Conservation (phyloP, 2,113 vertebrate genomes). For the Cheilinus undulatus region DNA sequence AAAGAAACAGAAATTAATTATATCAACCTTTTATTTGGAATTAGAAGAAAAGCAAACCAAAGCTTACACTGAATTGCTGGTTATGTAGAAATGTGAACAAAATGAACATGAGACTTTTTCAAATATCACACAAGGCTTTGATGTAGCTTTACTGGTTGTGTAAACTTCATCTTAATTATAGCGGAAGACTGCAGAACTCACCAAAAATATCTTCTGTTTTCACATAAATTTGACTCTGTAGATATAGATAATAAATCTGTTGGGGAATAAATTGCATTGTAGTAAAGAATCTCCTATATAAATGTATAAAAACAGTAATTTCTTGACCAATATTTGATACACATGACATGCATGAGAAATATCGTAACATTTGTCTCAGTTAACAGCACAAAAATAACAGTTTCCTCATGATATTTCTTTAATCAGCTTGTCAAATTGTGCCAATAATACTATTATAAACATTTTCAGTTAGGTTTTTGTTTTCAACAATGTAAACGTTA, state of each 20-base stretch:
- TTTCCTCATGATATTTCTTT: conserved; percentile 27
- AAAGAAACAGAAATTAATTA: conserved; percentile 8
- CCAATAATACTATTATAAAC: conserved; percentile 49
- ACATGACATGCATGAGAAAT: conserved; percentile 50
- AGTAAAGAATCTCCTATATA: conserved; percentile 40
- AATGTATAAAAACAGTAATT: conserved; percentile 63
- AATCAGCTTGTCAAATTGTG: conserved; percentile 20
- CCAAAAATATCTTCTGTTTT: conserved; percentile 19
- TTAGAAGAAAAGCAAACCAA: conserved; percentile 67
- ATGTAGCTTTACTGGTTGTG: conserved; percentile 16
- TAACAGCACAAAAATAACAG: conserved; percentile 48
- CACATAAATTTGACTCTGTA: conserved; percentile 25
- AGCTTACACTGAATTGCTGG: conserved; percentile 35
- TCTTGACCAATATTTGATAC: conserved; percentile 29
- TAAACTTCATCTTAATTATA: conserved; percentile 29
- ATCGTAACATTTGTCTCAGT: conserved; percentile 39
- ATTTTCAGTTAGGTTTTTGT: conserved; percentile 47
- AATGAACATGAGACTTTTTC: conserved; percentile 35
- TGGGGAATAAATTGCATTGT: conserved; percentile 25
- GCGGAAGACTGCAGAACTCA: not conserved
- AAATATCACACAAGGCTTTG: conserved; percentile 20
- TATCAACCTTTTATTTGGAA: conserved; percentile 72
- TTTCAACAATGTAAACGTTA: conserved; percentile 52
- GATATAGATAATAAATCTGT: conserved; percentile 21
- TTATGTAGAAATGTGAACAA: conserved; percentile 39